phyloP scores from a whole-genome alignment of 2,113 vertebrate species.

The Triplophysa dalaica region DNA sequence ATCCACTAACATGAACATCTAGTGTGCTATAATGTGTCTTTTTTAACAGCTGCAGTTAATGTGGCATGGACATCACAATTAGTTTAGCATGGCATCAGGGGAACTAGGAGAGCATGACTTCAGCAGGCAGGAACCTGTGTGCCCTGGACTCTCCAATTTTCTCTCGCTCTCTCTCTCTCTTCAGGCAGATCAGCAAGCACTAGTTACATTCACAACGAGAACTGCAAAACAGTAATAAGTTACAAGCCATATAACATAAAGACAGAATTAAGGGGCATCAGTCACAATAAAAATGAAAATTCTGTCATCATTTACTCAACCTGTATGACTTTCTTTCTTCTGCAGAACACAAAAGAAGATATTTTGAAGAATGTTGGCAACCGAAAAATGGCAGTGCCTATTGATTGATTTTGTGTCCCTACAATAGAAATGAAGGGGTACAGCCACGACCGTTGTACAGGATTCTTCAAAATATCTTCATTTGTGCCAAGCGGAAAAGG shows the following conservation, averaged over 20 bases:
- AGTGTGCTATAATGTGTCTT: slow-evolving; percentile 43
- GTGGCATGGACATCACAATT: slow-evolving; percentile 44
- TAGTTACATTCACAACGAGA: slow-evolving; percentile 59
- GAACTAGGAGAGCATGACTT: slow-evolving; percentile 48
- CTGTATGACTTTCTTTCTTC: too few relatives aligned
- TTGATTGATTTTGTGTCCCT: too few relatives aligned
- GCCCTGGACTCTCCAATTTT: slow-evolving; percentile 36
- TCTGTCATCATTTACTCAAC: not conserved
- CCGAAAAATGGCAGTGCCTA: too few relatives aligned
- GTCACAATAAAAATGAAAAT: not conserved
- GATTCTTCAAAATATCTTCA: too few relatives aligned
- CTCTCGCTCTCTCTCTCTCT: slow-evolving; percentile 32
- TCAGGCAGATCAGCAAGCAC: slow-evolving; percentile 52
- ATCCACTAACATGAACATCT: slow-evolving; percentile 60
- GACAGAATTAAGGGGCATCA: not conserved
- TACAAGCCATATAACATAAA: not conserved
- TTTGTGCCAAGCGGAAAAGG: too few relatives aligned
- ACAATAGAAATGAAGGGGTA: too few relatives aligned
- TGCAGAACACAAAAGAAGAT: too few relatives aligned
- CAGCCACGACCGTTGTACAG: too few relatives aligned
- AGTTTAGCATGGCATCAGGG: slow-evolving; percentile 58
- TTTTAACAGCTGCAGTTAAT: slow-evolving; percentile 54
- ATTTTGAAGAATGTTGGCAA: too few relatives aligned
- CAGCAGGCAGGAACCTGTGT: slow-evolving; percentile 49
- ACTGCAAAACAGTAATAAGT: slow-evolving; percentile 62